Conservation (phyloP, 2,888 invertebrate genomes). For the Idaea dimidiata region DNA sequence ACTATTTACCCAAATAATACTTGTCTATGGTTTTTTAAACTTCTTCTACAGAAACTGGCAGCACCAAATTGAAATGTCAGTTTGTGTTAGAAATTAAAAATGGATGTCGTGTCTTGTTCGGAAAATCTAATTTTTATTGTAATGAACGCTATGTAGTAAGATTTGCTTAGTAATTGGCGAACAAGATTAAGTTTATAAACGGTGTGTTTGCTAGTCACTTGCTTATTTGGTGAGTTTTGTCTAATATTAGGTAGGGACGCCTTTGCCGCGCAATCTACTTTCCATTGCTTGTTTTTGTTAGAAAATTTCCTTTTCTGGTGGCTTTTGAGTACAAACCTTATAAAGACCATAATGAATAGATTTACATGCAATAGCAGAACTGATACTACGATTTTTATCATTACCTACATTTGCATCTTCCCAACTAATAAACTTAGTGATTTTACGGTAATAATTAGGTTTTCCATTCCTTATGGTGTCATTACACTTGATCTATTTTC, state of each 20-base stretch:
- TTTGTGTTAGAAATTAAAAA: constrained; percentile 28
- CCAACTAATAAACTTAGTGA: background rate
- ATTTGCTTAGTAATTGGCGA: background rate
- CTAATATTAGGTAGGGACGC: background rate
- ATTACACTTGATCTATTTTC: background rate
- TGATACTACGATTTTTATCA: background rate
- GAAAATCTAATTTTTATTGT: background rate
- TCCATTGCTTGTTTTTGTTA: constrained; percentile 34
- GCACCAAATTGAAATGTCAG: constrained; percentile 18
- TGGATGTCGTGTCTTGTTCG: constrained; percentile 36
- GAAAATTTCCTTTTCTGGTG: constrained; percentile 11
- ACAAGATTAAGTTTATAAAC: background rate
- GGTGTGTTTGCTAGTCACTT: constrained; percentile 8
- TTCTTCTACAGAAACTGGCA: background rate
- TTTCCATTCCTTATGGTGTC: background rate
- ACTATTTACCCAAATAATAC: too few relatives aligned
- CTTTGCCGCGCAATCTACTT: constrained; percentile 61
- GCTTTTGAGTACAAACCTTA: background rate
- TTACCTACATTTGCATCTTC: background rate
- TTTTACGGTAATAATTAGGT: background rate
- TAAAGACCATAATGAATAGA: background rate
- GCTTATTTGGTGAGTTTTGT: constrained; percentile 15
- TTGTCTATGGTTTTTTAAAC: too few relatives aligned
- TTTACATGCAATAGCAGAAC: background rate
- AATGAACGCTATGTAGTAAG: background rate